Evolutionary conservation across 2,113 vertebrate species (phyloP).

Genomic region (Picathartes gymnocephalus): DNA sequence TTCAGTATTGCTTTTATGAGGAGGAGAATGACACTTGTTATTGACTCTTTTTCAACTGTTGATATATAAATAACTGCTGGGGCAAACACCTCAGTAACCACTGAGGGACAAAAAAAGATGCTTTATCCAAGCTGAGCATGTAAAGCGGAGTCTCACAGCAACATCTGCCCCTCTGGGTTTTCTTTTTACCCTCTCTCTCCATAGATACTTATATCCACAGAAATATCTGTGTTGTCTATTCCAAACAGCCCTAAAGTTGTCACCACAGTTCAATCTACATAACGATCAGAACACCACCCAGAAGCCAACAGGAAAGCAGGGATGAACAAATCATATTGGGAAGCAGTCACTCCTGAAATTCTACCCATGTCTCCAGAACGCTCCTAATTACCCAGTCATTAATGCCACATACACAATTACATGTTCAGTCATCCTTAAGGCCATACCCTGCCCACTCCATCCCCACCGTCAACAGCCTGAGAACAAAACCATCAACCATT

Average conservation of each 20-base stretch:
- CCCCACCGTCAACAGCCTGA: background rate
- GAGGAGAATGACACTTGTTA: background rate
- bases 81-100: background rate
- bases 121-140: background rate
- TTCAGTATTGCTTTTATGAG: slow-evolving; percentile 7
- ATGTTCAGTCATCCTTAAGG: background rate
- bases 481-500: slow-evolving; percentile 7
- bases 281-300: background rate
- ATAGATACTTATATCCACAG: background rate
- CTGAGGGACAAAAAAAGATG: background rate
- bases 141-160: background rate
- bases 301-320: background rate
- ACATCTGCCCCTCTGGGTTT: background rate
- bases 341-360: background rate
- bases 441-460: background rate
- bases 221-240: background rate
- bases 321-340: background rate
- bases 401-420: background rate
- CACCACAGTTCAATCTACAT: background rate
- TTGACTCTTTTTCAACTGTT: background rate
- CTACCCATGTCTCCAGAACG: background rate
- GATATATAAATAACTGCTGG: slow-evolving; percentile 13
- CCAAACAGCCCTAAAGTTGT: background rate
- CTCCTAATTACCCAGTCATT: background rate
- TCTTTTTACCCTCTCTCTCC: background rate